Evolutionary conservation across 2,113 vertebrate genomes (phyloP), one percentile per base, ranked within the genome.

Genomic region (Otocyon megalotis): DNA sequence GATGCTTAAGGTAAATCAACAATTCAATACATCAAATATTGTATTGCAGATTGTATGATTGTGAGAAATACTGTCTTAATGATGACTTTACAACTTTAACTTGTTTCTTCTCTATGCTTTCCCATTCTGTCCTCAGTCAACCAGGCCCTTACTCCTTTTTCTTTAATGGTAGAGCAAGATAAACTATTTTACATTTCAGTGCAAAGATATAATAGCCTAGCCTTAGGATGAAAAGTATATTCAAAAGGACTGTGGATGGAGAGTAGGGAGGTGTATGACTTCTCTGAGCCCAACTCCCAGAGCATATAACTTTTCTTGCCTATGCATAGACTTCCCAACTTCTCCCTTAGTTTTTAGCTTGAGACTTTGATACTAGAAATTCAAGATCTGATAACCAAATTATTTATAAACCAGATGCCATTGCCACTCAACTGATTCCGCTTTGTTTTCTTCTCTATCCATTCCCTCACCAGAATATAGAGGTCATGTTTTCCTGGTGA

Each of bases 71-170:
- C 13, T 72, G 14, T 54, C 11, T 4, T 28, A 50, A 43, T 65
- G 22, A 62, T 63, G 12, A 63, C 63, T 94, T 92, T 87, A 48
- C 92, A 82, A 86, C 11, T 37, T 67, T 69, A 50, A 77, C 53
- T 69, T 54, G 4, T 12, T 92, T 83, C 24, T n/a, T 86, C 30
- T 53, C 37, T 32, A 63, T 86, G 48, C 28, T 85, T 92, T 90
- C n/a, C 30, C 0, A 4, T 58, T 50, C 14, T 94, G 30, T 32
- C 50, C 76, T 82, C 13, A 35, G 32, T 48, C 35, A 84, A 54
- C 20, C 26, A 88, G 80, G 28, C 8, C 1, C 3, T n/a, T 90
- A 74, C 5, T 90, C 65, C 71, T 43, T 65, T 19, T 88, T 35
- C 10, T 60, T 8, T 65, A 28, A 60, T 35, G 7, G 76, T 80